Evolutionary conservation across 2,888 invertebrate species (phyloP).

Genomic region (Drosophila macrospina): DNA sequence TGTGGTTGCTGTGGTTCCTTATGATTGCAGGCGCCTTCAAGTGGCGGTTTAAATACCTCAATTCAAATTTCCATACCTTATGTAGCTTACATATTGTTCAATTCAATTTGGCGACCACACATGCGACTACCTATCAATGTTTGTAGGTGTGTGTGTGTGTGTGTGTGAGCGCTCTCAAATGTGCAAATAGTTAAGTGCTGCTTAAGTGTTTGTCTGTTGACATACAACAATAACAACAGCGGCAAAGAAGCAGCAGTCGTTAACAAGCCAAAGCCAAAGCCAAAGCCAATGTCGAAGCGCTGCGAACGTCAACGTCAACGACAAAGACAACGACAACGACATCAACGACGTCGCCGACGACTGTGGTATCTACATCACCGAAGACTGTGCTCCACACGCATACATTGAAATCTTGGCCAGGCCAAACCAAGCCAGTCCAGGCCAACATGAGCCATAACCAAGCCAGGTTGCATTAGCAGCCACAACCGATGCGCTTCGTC

Average conservation of each 20-base stretch:
- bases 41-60: constrained; percentile 9
- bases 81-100: constrained; percentile 28
- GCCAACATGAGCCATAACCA: constrained; percentile 25
- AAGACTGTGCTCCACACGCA: constrained; percentile 8
- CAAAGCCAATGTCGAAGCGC: constrained; percentile 42
- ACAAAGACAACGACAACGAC: constrained; percentile 21
- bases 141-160: constrained; percentile 23
- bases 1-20: constrained; percentile 27
- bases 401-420: constrained; percentile 10
- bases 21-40: constrained; percentile 32
- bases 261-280: constrained; percentile 40
- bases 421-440: constrained; percentile 25
- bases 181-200: constrained; percentile 65
- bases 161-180: constrained; percentile 13
- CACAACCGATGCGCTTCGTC: constrained; percentile 62
- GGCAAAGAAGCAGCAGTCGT: constrained; percentile 28
- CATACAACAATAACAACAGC: constrained; percentile 63
- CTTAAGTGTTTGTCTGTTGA: constrained; percentile 64
- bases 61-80: constrained; percentile 42
- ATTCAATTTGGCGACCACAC: constrained; percentile 40
- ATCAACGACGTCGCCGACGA: constrained; percentile 21
- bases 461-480: constrained; percentile 51
- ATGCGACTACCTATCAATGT: constrained; percentile 10
- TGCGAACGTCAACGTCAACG: constrained; percentile 28
- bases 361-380: constrained; percentile 20